These are phyloP conservation scores for Pyrocoelia pectoralis DNA, from an alignment of 2,888 invertebrate genomes.

Conservation along the genomic window DNA sequence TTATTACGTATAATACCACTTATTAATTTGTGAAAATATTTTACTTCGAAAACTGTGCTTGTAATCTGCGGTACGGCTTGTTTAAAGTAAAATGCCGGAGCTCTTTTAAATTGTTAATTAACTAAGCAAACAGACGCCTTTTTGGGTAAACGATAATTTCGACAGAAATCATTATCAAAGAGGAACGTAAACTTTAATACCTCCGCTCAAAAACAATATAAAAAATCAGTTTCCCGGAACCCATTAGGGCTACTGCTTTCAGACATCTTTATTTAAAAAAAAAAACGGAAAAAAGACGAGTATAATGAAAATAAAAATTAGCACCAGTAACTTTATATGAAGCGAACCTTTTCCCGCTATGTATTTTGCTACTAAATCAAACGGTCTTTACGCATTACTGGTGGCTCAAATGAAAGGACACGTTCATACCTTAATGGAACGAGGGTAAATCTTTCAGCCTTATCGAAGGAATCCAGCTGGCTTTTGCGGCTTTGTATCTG, in stretches of 20 bases:
- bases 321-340: no score
- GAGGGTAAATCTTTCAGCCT: conserved; percentile 57
- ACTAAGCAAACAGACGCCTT: conserved; percentile 29
- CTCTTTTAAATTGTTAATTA: conserved; percentile 33
- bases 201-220: conserved; percentile 21
- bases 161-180: conserved; percentile 33
- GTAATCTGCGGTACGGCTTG: background rate
- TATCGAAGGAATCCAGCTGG: conserved; percentile 56
- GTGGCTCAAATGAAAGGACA: conserved; percentile 54
- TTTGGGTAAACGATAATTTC: conserved; percentile 29
- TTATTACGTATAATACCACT: background rate
- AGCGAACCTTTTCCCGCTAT: no score
- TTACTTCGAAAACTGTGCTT: conserved; percentile 7
- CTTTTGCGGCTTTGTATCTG: conserved; percentile 57
- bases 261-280: conserved; percentile 3
- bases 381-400: conserved; percentile 50
- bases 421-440: conserved; percentile 53
- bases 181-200: conserved; percentile 27
- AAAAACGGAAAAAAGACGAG: conserved; percentile 9
- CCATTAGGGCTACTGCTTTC: conserved; percentile 26
- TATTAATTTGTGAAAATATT: background rate
- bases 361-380: conserved; percentile 54
- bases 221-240: background rate
- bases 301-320: no score
- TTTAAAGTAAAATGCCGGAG: conserved; percentile 24